Percentiles rank a stretch among this genome's conserved stretches.
These are phyloP conservation scores for Oxystoma pomonae DNA, from an alignment of 2,888 invertebrate genomes.

Conservation along the genomic window DNA sequence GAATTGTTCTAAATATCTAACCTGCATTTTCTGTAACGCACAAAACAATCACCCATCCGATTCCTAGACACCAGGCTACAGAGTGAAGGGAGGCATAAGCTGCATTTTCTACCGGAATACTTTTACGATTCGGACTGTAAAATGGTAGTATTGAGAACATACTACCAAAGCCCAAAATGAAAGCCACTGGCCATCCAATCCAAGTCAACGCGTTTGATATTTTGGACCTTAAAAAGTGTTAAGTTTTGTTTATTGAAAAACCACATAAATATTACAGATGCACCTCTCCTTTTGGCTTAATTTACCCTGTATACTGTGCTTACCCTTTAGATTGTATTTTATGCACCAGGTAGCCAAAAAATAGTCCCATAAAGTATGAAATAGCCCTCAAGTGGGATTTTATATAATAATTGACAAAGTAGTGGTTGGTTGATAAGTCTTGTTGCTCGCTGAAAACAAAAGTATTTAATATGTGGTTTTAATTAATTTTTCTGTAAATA, in stretches of 20 bases:
- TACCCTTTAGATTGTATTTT: constrained; percentile 60
- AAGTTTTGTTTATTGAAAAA: too few species aligned
- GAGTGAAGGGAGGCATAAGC: constrained; percentile 63
- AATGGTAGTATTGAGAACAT: constrained; percentile 62
- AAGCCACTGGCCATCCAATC: constrained; percentile 37
- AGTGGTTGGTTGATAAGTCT: constrained; percentile 60
- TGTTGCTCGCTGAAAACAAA: constrained; percentile 57
- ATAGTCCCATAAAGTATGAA: constrained; percentile 64
- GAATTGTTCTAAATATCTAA: too few species aligned
- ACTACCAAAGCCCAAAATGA: constrained; percentile 51
- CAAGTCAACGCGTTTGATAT: too few species aligned
- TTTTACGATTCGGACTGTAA: constrained; percentile 58
- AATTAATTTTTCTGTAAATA: neutral
- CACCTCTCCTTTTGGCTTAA: neutral
- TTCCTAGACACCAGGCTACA: constrained; percentile 63
- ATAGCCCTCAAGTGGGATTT: constrained; percentile 72
- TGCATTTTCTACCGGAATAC: constrained; percentile 57
- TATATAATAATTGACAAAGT: constrained; percentile 63
- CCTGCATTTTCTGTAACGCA: constrained; percentile 65
- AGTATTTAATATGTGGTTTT: neutral
- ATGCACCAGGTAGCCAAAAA: constrained; percentile 63
- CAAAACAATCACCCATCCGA: constrained; percentile 64
- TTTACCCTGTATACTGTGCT: constrained; percentile 33
- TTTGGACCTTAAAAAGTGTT: too few species aligned
- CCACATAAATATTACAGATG: too few species aligned